Conservation (phyloP, 2,113 vertebrate genomes). For the Campylorhamphus procurvoides region DNA sequence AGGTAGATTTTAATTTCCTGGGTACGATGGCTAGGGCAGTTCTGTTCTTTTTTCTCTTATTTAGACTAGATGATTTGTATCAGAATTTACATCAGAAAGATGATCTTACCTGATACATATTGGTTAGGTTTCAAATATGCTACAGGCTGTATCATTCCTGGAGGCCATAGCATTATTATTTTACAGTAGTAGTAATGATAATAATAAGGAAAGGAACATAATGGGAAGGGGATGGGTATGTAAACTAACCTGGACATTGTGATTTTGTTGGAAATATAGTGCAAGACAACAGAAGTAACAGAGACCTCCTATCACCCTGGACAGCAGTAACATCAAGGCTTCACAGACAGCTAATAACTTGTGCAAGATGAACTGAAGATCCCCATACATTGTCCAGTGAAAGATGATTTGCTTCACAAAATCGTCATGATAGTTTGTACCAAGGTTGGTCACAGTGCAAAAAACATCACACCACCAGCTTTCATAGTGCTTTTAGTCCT, state of each 20-base stretch:
- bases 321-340: neutral
- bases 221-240: neutral
- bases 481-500: neutral
- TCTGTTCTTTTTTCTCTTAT: neutral
- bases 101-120: neutral
- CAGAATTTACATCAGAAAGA: neutral
- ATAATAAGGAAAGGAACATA: neutral
- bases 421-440: neutral
- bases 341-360: neutral
- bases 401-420: neutral
- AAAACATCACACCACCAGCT: neutral
- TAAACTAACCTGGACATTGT: neutral
- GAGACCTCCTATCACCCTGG: neutral
- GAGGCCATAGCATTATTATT: neutral
- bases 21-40: neutral
- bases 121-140: neutral
- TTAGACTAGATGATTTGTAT: neutral
- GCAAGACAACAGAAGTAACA: neutral
- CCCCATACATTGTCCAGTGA: neutral
- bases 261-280: neutral
- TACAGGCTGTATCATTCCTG: neutral
- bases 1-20: neutral
- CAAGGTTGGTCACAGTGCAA: neutral
- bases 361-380: neutral
- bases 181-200: too few relatives aligned